phyloP scores from a whole-genome alignment of 2,888 invertebrate genomes.

The Philereme vetulata region DNA sequence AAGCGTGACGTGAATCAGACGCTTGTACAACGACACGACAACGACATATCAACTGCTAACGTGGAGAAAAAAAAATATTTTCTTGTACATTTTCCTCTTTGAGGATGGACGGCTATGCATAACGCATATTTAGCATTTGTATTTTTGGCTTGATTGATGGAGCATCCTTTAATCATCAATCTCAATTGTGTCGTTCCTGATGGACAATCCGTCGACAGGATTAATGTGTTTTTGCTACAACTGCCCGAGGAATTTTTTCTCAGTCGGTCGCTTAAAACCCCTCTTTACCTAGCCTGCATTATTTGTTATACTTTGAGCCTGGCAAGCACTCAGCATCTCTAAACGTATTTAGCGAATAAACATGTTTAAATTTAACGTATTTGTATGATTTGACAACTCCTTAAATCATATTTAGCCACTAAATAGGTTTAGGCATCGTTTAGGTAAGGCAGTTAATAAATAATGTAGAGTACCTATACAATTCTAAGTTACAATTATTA shows the following conservation, averaged over 20 bases:
- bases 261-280: background rate
- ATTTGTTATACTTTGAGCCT: too few species aligned
- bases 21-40: background rate
- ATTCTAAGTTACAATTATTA: too few species aligned
- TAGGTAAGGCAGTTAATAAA: too few species aligned
- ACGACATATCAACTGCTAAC: background rate
- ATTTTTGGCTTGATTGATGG: conserved; percentile 40
- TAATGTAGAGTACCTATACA: too few species aligned
- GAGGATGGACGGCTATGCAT: conserved; percentile 29
- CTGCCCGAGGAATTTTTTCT: background rate
- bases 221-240: conserved; percentile 21
- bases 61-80: conserved; percentile 6
- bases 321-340: too few species aligned
- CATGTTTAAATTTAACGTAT: too few species aligned
- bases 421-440: too few species aligned
- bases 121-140: conserved; percentile 37
- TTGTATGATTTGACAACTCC: too few species aligned
- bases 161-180: conserved; percentile 31
- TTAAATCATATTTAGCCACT: too few species aligned
- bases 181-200: conserved; percentile 32
- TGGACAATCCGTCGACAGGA: conserved; percentile 25
- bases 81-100: conserved; percentile 9
- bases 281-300: too few species aligned
- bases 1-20: background rate
- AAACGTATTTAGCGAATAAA: too few species aligned